phyloP scores from a whole-genome alignment of 2,888 invertebrate genomes.

The Drosophila subsilvestris region DNA sequence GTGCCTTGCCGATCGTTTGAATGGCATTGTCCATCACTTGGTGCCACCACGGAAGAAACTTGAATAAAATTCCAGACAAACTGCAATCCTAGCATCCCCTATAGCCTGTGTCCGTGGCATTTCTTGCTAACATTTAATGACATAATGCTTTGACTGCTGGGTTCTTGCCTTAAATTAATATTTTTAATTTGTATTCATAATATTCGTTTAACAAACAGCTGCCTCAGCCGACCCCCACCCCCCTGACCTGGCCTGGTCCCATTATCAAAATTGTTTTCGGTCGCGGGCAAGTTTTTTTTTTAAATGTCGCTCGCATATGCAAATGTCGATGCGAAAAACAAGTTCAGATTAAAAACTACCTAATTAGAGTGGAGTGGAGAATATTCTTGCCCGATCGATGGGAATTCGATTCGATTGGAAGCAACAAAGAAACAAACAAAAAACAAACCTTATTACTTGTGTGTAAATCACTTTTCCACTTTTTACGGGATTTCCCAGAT shows the following conservation, averaged over 20 bases:
- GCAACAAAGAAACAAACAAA: background rate
- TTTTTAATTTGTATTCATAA: slow-evolving; percentile 26
- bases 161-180: background rate
- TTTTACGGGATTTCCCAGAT: background rate
- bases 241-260: slow-evolving; percentile 5
- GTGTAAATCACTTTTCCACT: background rate
- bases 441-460: background rate
- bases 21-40: slow-evolving; percentile 80
- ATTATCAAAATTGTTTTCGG: slow-evolving; percentile 30
- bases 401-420: background rate
- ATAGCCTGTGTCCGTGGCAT: background rate
- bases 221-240: background rate
- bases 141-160: background rate
- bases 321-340: slow-evolving; percentile 40
- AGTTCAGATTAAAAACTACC: slow-evolving; percentile 29
- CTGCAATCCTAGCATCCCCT: background rate
- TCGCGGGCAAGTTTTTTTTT: slow-evolving; percentile 36
- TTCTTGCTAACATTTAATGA: background rate
- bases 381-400: background rate
- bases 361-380: background rate
- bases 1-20: slow-evolving; percentile 90
- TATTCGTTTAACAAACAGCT: slow-evolving; percentile 18
- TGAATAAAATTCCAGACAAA: slow-evolving; percentile 30
- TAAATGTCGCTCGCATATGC: slow-evolving; percentile 22
- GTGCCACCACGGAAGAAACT: slow-evolving; percentile 33